These are phyloP conservation scores for Diplolepis rosae DNA, from an alignment of 2,888 invertebrate species.

Conservation along the genomic window DNA sequence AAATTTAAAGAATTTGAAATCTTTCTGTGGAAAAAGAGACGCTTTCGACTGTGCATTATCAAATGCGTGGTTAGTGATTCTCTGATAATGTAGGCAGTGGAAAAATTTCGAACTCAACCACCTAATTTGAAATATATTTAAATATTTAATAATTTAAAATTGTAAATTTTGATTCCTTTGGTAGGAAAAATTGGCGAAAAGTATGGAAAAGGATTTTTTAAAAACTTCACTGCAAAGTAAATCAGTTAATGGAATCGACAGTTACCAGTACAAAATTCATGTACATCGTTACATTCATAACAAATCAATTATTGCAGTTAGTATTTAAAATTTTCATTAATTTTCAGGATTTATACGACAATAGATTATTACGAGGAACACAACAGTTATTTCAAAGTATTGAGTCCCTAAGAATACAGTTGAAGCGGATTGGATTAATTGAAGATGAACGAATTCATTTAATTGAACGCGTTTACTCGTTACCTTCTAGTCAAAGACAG, in stretches of 20 bases:
- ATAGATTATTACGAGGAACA: slow-evolving; percentile 17
- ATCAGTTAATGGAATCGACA: neutral
- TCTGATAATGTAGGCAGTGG: too few species aligned
- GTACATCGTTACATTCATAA: neutral
- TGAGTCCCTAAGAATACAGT: slow-evolving; percentile 9
- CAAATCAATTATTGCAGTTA: neutral
- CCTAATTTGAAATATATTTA: too few species aligned
- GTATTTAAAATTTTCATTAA: neutral
- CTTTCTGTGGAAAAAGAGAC: too few species aligned
- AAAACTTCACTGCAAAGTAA: neutral
- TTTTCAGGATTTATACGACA: slow-evolving; percentile 12
- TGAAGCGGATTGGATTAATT: slow-evolving; percentile 26
- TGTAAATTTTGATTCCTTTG: neutral
- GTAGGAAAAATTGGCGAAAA: slow-evolving; percentile 7
- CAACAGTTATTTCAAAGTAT: slow-evolving; percentile 17
- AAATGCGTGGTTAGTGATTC: too few species aligned
- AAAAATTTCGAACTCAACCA: too few species aligned
- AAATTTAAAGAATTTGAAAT: neutral
- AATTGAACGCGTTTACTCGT: slow-evolving; percentile 20
- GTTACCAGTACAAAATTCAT: slow-evolving; percentile 1
- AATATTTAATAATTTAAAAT: neutral
- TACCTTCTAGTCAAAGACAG: slow-evolving; percentile 17
- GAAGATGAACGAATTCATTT: slow-evolving; percentile 27
- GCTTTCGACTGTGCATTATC: too few species aligned
- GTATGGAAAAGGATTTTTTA: neutral